A percentile compares a stretch with the other conserved stretches of the same genome.
Evolutionary conservation across 2,113 vertebrate species (phyloP).

Genomic region (Castor canadensis): DNA sequence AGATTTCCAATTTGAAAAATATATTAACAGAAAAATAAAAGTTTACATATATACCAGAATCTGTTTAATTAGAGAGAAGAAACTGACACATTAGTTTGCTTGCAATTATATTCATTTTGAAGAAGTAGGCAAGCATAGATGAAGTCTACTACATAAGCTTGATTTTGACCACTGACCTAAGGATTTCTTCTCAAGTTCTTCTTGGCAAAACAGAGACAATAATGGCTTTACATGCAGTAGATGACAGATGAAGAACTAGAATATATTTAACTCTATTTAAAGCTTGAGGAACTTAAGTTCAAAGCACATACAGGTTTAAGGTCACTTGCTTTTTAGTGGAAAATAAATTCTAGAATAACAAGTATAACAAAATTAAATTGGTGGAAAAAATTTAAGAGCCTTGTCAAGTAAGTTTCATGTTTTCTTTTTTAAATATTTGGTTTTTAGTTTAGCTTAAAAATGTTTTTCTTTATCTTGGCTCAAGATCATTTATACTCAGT

Average conservation of each 20-base stretch:
- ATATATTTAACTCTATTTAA: background rate
- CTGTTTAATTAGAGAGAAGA: slow-evolving; percentile 51
- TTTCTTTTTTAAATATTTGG: background rate
- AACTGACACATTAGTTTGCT: slow-evolving; percentile 43
- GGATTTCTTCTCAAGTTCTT: slow-evolving; percentile 21
- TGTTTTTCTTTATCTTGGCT: slow-evolving; percentile 24
- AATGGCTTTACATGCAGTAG: background rate
- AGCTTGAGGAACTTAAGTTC: background rate
- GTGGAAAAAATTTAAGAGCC: background rate
- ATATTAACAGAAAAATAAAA: slow-evolving; percentile 61
- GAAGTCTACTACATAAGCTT: background rate
- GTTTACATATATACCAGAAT: background rate
- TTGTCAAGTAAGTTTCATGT: background rate
- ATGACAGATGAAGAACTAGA: background rate
- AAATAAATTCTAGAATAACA: slow-evolving; percentile 1
- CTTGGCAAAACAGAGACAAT: background rate
- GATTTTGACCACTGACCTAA: background rate
- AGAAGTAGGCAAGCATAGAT: background rate
- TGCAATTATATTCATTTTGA: slow-evolving; percentile 42
- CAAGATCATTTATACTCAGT: slow-evolving; percentile 19
- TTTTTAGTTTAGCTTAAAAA: slow-evolving; percentile 11
- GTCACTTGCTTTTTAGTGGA: background rate
- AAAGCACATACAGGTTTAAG: background rate
- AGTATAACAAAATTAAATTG: slow-evolving; percentile 41
- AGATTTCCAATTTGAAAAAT: slow-evolving; percentile 61